phyloP scores from a whole-genome alignment of 2,888 invertebrate species.

The Anagyrus pseudococci region DNA sequence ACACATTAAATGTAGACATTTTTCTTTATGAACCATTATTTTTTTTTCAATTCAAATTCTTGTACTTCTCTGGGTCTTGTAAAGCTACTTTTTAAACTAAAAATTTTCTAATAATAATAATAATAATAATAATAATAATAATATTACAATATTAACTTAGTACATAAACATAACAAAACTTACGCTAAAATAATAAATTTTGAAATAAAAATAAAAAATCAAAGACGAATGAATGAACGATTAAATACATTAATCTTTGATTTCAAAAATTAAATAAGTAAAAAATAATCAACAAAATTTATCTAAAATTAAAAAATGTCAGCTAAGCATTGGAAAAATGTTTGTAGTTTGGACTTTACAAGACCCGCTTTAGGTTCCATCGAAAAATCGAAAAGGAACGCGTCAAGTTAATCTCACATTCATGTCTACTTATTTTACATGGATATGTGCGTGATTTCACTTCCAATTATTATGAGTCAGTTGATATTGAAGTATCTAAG shows the following conservation, averaged over 20 bases:
- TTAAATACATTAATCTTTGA: not conserved
- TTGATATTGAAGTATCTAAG: constrained; percentile 22
- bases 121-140: too few species aligned
- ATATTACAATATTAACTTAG: not conserved
- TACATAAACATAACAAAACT: not conserved
- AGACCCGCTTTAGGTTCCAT: constrained; percentile 10
- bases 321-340: too few species aligned
- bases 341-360: too few species aligned
- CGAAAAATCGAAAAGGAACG: not conserved
- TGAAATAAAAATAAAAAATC: not conserved
- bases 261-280: not conserved
- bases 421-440: constrained; percentile 18
- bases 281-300: not conserved
- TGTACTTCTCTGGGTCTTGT: constrained; percentile 14
- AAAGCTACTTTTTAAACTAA: constrained; percentile 8
- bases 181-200: constrained; percentile 3
- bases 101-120: too few species aligned
- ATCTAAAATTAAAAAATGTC: too few species aligned
- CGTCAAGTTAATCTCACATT: constrained; percentile 6
- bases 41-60: constrained; percentile 16
- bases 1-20: not conserved
- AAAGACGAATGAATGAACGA: not conserved
- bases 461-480: constrained; percentile 16
- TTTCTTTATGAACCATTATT: not conserved
- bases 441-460: constrained; percentile 38